These are phyloP conservation scores for Thereva nobilitata DNA, from an alignment of 2,888 invertebrate species.

Conservation along the genomic window DNA sequence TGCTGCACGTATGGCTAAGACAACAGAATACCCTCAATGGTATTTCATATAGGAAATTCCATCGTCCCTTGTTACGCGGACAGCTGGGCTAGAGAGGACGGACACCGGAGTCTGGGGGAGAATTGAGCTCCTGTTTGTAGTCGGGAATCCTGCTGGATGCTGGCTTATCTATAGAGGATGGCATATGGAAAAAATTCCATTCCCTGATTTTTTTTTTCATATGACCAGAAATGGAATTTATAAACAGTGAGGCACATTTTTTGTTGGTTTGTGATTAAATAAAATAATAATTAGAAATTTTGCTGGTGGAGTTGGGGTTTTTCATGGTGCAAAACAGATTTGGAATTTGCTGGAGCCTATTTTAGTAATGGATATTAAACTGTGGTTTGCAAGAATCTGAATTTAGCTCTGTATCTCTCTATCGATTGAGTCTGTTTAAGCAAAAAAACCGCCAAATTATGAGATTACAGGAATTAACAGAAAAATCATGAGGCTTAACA, in stretches of 20 bases:
- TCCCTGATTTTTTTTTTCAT: background rate
- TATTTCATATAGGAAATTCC: conserved; percentile 25
- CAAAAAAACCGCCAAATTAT: too few species aligned
- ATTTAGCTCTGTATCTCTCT: too few species aligned
- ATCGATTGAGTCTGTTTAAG: too few species aligned
- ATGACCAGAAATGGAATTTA: conserved; percentile 38
- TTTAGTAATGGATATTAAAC: too few species aligned
- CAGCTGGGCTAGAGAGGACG: conserved; percentile 17
- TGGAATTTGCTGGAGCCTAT: too few species aligned
- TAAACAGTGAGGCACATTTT: conserved; percentile 26
- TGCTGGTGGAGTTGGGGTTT: too few species aligned
- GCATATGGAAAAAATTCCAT: conserved; percentile 35
- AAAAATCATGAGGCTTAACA: too few species aligned
- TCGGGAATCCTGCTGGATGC: conserved; percentile 9
- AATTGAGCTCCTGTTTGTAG: conserved; percentile 22
- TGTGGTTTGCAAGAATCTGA: too few species aligned
- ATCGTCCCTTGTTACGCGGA: conserved; percentile 21
- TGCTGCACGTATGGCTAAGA: conserved; percentile 34
- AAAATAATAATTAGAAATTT: too few species aligned
- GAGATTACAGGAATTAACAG: too few species aligned
- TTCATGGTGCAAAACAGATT: too few species aligned
- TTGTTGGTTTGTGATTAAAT: too few species aligned
- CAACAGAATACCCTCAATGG: conserved; percentile 12
- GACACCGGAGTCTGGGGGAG: conserved; percentile 23
- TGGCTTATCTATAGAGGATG: conserved; percentile 34